Percentiles rank a stretch among this genome's conserved stretches.
Evolutionary conservation across 2,888 invertebrate species (phyloP).

Genomic region (Protonemura montana): DNA sequence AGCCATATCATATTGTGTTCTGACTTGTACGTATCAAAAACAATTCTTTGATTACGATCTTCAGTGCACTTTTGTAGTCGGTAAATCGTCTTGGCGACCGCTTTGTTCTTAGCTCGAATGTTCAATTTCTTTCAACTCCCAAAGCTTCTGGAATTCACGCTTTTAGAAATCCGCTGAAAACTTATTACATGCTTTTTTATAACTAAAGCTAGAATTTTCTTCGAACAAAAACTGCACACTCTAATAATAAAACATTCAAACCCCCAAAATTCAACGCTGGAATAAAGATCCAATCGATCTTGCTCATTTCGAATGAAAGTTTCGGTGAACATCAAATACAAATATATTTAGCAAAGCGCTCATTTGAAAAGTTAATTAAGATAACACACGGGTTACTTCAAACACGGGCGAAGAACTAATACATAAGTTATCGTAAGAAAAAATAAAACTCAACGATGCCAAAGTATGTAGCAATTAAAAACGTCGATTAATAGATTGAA

Average conservation of each 20-base stretch:
- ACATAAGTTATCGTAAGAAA: not conserved
- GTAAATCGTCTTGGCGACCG: no score
- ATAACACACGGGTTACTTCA: not conserved
- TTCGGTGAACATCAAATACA: not conserved
- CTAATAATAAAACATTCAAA: no score
- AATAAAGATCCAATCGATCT: slow-evolving; percentile 9
- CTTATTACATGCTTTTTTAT: no score
- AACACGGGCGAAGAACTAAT: not conserved
- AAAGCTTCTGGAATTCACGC: no score
- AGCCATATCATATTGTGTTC: not conserved
- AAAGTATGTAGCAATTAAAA: not conserved
- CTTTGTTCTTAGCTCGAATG: no score
- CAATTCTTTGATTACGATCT: not conserved
- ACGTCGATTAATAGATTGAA: not conserved
- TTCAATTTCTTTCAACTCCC: no score
- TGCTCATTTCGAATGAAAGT: not conserved
- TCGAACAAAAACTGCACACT: no score
- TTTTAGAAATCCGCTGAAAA: no score
- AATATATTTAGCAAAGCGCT: not conserved
- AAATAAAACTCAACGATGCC: not conserved
- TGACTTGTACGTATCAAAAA: not conserved
- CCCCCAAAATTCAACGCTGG: not conserved
- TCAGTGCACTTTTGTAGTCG: not conserved
- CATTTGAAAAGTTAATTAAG: slow-evolving; percentile 12
- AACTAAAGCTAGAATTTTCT: no score